These are phyloP conservation scores for Colletes latitarsis DNA, from an alignment of 1,140 invertebrate species.

Conservation along the genomic window DNA sequence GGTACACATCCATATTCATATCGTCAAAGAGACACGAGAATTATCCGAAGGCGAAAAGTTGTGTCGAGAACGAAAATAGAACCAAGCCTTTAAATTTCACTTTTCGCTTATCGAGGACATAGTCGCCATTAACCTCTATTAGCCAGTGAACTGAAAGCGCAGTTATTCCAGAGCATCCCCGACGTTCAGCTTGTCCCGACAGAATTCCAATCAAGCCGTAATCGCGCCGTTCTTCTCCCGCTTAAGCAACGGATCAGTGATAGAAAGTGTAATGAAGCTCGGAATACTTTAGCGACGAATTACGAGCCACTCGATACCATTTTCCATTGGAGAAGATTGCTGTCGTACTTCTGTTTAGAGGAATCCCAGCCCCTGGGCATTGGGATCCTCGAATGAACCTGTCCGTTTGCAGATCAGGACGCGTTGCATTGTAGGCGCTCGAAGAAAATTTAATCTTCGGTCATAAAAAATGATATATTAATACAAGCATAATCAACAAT, in stretches of 20 bases:
- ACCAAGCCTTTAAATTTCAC: too few relatives aligned
- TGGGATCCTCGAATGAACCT: too few relatives aligned
- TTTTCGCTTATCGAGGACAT: too few relatives aligned
- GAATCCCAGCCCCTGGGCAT: not conserved
- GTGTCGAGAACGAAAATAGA: not conserved
- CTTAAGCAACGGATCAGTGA: not conserved
- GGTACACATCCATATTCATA: too few relatives aligned
- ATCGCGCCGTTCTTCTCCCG: slow-evolving; percentile 5
- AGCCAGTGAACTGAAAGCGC: not conserved
- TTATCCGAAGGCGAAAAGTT: not conserved
- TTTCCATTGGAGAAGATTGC: not conserved
- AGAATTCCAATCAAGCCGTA: slow-evolving; percentile 9
- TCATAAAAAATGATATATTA: too few relatives aligned
- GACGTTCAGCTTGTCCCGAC: not conserved
- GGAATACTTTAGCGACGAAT: slow-evolving; percentile 3
- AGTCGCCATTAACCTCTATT: slow-evolving; percentile 1
- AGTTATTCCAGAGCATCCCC: not conserved
- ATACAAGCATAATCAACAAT: too few relatives aligned
- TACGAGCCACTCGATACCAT: not conserved
- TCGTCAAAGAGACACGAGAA: not conserved
- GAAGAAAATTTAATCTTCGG: too few relatives aligned
- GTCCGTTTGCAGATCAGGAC: too few relatives aligned
- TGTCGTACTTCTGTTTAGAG: not conserved
- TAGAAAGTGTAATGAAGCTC: not conserved
- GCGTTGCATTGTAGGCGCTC: too few relatives aligned